A percentile compares a stretch with the other conserved stretches of the same genome.
phyloP scores from a whole-genome alignment of 2,113 vertebrate species.

The Nothocercus julius region DNA sequence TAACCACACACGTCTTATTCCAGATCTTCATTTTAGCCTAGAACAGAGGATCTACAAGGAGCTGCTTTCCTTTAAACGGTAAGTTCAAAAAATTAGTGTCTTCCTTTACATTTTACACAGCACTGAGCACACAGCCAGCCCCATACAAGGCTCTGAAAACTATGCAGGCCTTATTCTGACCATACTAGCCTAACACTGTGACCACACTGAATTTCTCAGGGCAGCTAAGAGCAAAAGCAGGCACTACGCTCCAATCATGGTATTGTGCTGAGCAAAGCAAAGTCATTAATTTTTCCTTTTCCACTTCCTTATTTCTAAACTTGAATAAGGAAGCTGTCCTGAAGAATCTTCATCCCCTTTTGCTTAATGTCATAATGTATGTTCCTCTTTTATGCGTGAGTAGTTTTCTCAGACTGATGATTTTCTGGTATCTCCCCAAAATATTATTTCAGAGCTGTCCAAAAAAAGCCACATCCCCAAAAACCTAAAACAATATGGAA shows the following conservation, averaged over 20 bases:
- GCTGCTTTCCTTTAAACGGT: neutral
- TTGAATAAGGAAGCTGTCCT: conserved; percentile 44
- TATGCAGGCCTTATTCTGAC: neutral
- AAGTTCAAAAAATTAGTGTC: neutral
- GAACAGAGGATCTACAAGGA: neutral
- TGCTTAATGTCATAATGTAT: neutral
- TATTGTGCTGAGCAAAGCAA: conserved; percentile 34
- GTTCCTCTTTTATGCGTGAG: conserved; percentile 48
- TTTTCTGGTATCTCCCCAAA: conserved; percentile 39
- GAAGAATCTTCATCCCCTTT: neutral
- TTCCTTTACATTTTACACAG: neutral
- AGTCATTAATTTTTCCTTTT: conserved; percentile 43
- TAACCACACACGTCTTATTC: neutral
- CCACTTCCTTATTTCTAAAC: conserved; percentile 65
- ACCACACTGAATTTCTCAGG: neutral
- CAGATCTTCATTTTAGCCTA: neutral
- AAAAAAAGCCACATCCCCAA: neutral
- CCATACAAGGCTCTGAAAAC: neutral
- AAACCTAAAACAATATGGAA: neutral
- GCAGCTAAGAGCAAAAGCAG: neutral
- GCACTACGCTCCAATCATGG: neutral
- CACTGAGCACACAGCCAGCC: neutral
- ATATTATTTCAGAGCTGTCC: neutral
- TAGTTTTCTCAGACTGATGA: conserved; percentile 22
- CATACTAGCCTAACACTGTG: neutral